Percentiles rank a stretch among this genome's conserved stretches.
Evolutionary conservation across 2,113 vertebrate genomes (phyloP).

Genomic region (Sinocyclocheilus grahami): DNA sequence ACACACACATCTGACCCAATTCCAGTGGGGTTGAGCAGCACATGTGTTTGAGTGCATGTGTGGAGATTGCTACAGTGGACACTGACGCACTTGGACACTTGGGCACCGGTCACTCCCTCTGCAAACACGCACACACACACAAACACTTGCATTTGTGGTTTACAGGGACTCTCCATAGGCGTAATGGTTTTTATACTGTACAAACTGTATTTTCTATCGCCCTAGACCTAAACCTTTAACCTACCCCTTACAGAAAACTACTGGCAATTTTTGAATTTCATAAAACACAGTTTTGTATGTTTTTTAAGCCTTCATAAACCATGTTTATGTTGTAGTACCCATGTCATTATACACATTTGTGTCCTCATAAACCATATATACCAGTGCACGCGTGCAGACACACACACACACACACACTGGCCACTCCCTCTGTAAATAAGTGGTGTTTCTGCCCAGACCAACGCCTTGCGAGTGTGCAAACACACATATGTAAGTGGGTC

Average conservation of each 20-base stretch:
- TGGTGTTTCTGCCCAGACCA: constrained; percentile 53
- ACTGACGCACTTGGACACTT: constrained; percentile 37
- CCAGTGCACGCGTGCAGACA: constrained; percentile 18
- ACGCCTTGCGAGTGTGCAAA: constrained; percentile 39
- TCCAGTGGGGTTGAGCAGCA: constrained; percentile 14
- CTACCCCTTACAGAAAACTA: no score
- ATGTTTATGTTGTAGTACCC: no score
- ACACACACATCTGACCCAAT: constrained; percentile 3
- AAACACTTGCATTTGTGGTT: neutral
- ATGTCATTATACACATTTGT: no score
- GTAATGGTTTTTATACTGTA: no score
- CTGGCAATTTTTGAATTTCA: no score
- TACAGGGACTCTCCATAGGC: no score
- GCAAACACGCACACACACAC: constrained; percentile 30
- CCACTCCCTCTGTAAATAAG: constrained; percentile 67
- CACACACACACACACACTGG: constrained; percentile 48
- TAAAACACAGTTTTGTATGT: no score
- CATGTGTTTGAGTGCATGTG: constrained; percentile 12
- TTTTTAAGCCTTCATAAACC: no score
- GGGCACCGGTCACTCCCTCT: constrained; percentile 27
- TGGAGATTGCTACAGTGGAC: constrained; percentile 14
- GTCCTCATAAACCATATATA: no score
- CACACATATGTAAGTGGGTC: constrained; percentile 36
- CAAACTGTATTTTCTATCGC: no score
- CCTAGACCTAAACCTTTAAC: no score